phyloP scores from a whole-genome alignment of 2,888 invertebrate genomes.

The Aspidiotus rigidus region DNA sequence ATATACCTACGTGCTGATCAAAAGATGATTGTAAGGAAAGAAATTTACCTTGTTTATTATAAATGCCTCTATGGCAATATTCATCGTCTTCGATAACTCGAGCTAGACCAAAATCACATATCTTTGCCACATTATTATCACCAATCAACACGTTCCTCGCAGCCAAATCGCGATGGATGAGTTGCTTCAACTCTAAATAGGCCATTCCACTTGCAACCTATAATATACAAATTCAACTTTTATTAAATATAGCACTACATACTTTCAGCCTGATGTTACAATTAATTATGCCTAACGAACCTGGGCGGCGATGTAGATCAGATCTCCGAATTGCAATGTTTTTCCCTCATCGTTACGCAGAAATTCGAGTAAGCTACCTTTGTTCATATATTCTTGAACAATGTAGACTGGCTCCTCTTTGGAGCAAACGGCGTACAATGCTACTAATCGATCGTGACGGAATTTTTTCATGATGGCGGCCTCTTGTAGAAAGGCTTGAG shows the following conservation, averaged over 20 bases:
- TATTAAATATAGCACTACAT: no score
- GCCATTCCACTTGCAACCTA: slow-evolving; percentile 84
- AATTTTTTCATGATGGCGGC: slow-evolving; percentile 99
- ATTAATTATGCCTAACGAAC: slow-evolving; percentile 40
- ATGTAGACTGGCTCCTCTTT: slow-evolving; percentile 90
- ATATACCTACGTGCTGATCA: no score
- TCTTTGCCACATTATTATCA: slow-evolving; percentile 76
- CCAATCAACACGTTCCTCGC: slow-evolving; percentile 91
- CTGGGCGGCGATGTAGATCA: slow-evolving; percentile 93
- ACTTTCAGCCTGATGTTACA: not conserved
- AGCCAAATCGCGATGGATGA: slow-evolving; percentile 94
- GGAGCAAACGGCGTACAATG: slow-evolving; percentile 87
- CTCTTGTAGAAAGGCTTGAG: slow-evolving; percentile 92
- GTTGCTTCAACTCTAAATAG: slow-evolving; percentile 81
- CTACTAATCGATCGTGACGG: slow-evolving; percentile 89
- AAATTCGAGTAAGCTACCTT: slow-evolving; percentile 88
- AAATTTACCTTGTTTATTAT: slow-evolving; percentile 32
- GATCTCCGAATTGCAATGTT: slow-evolving; percentile 76
- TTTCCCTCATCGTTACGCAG: slow-evolving; percentile 81
- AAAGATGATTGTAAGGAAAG: no score
- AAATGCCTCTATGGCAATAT: slow-evolving; percentile 74
- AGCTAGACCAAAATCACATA: slow-evolving; percentile 94
- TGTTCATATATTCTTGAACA: slow-evolving; percentile 88
- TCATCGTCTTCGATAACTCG: slow-evolving; percentile 96
- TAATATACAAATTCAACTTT: not conserved